Evolutionary conservation across 2,113 vertebrate genomes (phyloP).

Genomic region (Periophthalmodon schlosseri): DNA sequence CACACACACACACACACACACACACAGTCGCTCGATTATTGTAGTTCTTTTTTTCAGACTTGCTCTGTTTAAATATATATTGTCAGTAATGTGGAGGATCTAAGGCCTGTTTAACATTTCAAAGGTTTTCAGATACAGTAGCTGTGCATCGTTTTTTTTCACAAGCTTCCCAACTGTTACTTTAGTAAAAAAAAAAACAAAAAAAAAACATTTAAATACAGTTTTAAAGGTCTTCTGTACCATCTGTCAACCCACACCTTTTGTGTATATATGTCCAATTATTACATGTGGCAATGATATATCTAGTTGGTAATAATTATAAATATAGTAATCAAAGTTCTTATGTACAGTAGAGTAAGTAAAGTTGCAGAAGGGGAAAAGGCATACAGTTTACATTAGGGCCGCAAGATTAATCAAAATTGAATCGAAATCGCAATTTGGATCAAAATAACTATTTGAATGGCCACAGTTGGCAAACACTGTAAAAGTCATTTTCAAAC

Average conservation of each 20-base stretch:
- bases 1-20: not conserved
- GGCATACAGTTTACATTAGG: too few relatives aligned
- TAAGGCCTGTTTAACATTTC: not conserved
- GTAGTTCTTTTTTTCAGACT: not conserved
- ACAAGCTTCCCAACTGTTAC: not conserved
- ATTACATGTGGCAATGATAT: too few relatives aligned
- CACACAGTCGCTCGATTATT: slow-evolving; percentile 4
- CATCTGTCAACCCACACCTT: not conserved
- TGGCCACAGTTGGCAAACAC: too few relatives aligned
- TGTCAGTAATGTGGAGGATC: not conserved
- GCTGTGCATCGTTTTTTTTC: not conserved
- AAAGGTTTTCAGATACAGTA: not conserved
- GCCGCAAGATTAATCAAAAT: too few relatives aligned
- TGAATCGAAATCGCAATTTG: too few relatives aligned
- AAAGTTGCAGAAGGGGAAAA: too few relatives aligned
- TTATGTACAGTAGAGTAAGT: too few relatives aligned
- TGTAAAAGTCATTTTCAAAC: too few relatives aligned
- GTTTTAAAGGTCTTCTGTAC: not conserved
- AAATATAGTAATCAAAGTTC: not conserved
- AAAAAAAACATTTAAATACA: not conserved
- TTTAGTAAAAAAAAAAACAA: not conserved
- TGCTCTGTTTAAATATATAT: not conserved
- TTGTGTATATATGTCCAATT: not conserved
- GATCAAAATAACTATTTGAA: too few relatives aligned
- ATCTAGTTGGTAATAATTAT: not conserved